These are phyloP conservation scores for Cygnus atratus DNA, from an alignment of 2,113 vertebrate genomes.

Conservation along the genomic window DNA sequence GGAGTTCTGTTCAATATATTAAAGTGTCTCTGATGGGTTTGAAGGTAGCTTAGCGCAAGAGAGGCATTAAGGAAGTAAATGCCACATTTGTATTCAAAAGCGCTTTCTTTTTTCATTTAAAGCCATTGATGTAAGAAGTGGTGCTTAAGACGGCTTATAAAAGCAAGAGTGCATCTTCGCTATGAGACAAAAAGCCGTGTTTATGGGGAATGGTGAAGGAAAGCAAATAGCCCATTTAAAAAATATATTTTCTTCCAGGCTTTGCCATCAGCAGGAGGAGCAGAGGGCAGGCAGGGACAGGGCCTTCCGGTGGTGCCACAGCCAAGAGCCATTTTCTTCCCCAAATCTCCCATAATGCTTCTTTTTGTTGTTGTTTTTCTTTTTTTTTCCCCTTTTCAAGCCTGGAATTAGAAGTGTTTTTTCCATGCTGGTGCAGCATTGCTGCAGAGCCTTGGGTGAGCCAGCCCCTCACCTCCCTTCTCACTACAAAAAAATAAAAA, in stretches of 20 bases:
- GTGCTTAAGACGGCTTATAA: constrained; percentile 58
- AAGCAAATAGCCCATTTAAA: constrained; percentile 38
- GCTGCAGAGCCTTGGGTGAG: neutral
- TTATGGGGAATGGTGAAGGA: constrained; percentile 13
- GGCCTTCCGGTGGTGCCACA: neutral
- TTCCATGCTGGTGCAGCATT: neutral
- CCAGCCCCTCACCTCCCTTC: neutral
- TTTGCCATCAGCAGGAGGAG: neutral
- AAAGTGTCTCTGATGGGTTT: constrained; percentile 61
- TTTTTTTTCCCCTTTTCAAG: neutral
- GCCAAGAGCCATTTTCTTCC: rapidly evolving
- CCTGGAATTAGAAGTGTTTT: neutral
- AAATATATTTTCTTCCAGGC: neutral
- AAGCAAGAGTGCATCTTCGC: constrained; percentile 19
- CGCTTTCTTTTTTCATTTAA: constrained; percentile 41
- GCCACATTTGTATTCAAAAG: constrained; percentile 75
- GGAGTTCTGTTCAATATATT: constrained; percentile 46
- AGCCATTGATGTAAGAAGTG: constrained; percentile 58
- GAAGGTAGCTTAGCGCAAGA: constrained; percentile 55
- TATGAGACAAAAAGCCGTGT: constrained; percentile 12
- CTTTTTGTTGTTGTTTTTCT: neutral
- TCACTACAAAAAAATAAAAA: too few relatives aligned
- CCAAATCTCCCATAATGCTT: rapidly evolving
- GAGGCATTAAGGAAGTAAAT: constrained; percentile 65
- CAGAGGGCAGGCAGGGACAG: neutral